Percentiles rank a stretch among this genome's conserved stretches.
Evolutionary conservation across 2,888 invertebrate genomes (phyloP).

Genomic region (Pantelozetes paolii): DNA sequence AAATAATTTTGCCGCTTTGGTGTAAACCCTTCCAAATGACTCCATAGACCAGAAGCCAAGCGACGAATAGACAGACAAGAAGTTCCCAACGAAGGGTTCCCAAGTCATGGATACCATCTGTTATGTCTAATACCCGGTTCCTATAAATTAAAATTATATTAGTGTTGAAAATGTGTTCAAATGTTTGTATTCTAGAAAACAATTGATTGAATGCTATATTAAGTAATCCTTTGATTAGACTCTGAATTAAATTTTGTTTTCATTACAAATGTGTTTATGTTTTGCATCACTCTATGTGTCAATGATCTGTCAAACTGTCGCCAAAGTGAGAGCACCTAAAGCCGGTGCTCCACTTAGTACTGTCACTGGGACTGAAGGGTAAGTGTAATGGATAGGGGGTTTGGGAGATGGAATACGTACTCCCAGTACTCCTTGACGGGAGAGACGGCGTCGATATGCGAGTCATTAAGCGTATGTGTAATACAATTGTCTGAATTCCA

Average conservation of each 20-base stretch:
- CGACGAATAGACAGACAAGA: slow-evolving; percentile 78
- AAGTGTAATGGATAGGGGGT: too few relatives aligned
- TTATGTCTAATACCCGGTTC: slow-evolving; percentile 77
- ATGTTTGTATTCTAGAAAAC: too few relatives aligned
- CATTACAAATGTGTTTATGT: too few relatives aligned
- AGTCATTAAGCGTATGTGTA: slow-evolving; percentile 55
- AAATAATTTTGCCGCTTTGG: slow-evolving; percentile 65
- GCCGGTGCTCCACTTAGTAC: too few relatives aligned
- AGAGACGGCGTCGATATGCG: slow-evolving; percentile 49
- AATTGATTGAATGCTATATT: too few relatives aligned
- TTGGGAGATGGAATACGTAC: slow-evolving; percentile 43
- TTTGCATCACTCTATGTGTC: too few relatives aligned
- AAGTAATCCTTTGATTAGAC: too few relatives aligned
- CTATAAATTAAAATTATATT: slow-evolving; percentile 59
- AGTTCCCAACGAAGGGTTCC: slow-evolving; percentile 81
- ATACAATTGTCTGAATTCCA: slow-evolving; percentile 55
- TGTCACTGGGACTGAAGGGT: too few relatives aligned
- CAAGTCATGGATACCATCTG: slow-evolving; percentile 73
- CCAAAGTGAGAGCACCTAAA: too few relatives aligned
- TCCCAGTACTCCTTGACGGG: slow-evolving; percentile 48
- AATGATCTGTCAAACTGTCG: too few relatives aligned
- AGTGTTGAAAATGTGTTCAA: slow-evolving; percentile 20
- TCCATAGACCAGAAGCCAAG: slow-evolving; percentile 92
- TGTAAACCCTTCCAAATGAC: slow-evolving; percentile 94
- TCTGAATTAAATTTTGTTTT: too few relatives aligned